phyloP scores from a whole-genome alignment of 2,888 invertebrate species.

The Tetragnatha montana region DNA sequence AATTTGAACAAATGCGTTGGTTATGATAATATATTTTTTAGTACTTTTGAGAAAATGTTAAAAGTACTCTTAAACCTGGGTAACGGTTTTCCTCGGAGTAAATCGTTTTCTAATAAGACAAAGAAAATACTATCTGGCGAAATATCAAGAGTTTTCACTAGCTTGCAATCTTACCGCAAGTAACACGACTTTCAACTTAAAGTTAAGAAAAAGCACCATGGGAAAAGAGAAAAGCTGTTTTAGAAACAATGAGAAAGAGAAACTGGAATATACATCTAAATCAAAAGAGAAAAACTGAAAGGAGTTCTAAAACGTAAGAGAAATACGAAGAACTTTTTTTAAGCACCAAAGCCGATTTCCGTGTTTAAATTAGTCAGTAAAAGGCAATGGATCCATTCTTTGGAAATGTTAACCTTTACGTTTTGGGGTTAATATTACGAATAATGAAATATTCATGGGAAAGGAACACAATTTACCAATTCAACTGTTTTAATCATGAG shows the following conservation, averaged over 20 bases:
- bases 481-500: too few species aligned
- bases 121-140: not conserved
- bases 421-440: too few species aligned
- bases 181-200: constrained; percentile 66
- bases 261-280: constrained; percentile 25
- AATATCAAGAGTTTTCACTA: constrained; percentile 50
- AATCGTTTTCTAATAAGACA: not conserved
- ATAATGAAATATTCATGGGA: too few species aligned
- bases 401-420: too few species aligned
- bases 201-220: constrained; percentile 19
- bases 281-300: constrained; percentile 21
- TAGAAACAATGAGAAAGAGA: not conserved
- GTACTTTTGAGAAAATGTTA: too few species aligned
- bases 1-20: too few species aligned
- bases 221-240: not conserved
- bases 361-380: constrained; percentile 39
- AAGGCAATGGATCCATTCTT: not conserved
- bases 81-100: not conserved
- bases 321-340: constrained; percentile 7
- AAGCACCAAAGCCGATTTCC: not conserved
- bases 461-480: too few species aligned
- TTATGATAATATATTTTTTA: too few species aligned
- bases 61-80: too few species aligned
- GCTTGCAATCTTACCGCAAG: constrained; percentile 58
- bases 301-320: constrained; percentile 47